Base-by-base conservation (phyloP, 2,113 vertebrate genomes). In the Ochotona curzoniae region DNA sequence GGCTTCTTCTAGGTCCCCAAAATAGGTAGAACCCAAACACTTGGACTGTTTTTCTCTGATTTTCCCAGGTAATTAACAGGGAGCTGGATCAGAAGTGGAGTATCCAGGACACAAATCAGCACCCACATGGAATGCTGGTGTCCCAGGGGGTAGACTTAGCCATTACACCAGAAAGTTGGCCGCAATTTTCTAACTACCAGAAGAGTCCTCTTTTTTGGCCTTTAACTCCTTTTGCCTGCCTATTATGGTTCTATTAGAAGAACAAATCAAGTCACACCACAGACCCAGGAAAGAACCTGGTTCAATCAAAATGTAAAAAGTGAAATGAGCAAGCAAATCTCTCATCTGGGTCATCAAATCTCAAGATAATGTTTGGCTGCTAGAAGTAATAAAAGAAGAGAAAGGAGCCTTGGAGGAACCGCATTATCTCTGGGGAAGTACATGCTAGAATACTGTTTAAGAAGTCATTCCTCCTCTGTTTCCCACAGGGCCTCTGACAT, bases 101-200 rank as follows among this genome's bases (percentile, higher is more conserved):
- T 44, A 44, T 3, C 38, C 38, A 44, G 38, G 38, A 44, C 38
- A 44, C 38, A 44, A 44, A 44, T 6, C 38, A 44, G 38, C 38
- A 44, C 38, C 38, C 6, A 6, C 38, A 44, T 44, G 38, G 6
- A 44, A 44, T 44, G 38, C 38, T 44, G 38, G 38, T 44, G 38
- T 44, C 38, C 3, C 38, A 44, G 38, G 38, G 38, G 3, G 38
- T 44, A 44, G 38, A 44, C 38, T 44, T 44, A 44, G 38, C 38
- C 38, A 44, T 44, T 44, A 44, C 6, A 44, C 38, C 38, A 44
- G 38, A 44, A 44, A 44, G 38, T 44, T 44, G 38, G 38, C 38
- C 38, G 4, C 38, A 57, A 57, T 81, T 96, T 90, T 60, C 25
- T 44, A 90, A 93, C 79, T 28, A 90, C 69, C 78, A 38, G 74